These are phyloP conservation scores for Coelinius sp. DNA, from an alignment of 2,888 invertebrate genomes.

Conservation along the genomic window DNA sequence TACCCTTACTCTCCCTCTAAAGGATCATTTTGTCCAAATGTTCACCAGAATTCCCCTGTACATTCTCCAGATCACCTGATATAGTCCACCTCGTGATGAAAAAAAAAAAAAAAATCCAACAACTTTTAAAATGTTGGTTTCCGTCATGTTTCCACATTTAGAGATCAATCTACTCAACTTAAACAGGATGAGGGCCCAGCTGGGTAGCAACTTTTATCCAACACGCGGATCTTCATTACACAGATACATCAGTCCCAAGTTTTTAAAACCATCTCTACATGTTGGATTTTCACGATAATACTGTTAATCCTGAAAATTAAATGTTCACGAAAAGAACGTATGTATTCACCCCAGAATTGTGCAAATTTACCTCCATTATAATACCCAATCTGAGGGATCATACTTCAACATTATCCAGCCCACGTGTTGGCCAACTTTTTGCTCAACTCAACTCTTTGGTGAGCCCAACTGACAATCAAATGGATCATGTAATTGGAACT, in stretches of 20 bases:
- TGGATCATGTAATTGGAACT: conserved; percentile 14
- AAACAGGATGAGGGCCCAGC: not conserved
- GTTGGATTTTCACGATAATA: not conserved
- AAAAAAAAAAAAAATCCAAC: not conserved
- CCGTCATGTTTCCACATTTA: not conserved
- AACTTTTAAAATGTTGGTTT: not conserved
- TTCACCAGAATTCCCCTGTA: not conserved
- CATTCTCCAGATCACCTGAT: not conserved
- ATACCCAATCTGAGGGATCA: not conserved
- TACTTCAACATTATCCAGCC: too few species aligned
- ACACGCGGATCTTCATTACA: not conserved
- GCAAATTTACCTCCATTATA: not conserved
- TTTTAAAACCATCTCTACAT: too few species aligned
- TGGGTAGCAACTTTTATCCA: conserved; percentile 3
- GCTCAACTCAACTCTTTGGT: not conserved
- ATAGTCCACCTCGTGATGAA: not conserved
- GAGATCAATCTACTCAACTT: conserved; percentile 2
- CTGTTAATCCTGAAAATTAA: too few species aligned
- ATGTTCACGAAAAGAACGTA: not conserved
- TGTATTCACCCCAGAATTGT: not conserved
- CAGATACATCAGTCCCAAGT: not conserved
- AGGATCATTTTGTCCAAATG: too few species aligned
- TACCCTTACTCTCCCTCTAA: too few species aligned
- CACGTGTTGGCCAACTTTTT: not conserved
- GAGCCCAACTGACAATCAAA: not conserved